Percentiles rank a stretch among this genome's conserved stretches.
phyloP scores from a whole-genome alignment of 1,140 invertebrate genomes.

The Drosophila persimilis region DNA sequence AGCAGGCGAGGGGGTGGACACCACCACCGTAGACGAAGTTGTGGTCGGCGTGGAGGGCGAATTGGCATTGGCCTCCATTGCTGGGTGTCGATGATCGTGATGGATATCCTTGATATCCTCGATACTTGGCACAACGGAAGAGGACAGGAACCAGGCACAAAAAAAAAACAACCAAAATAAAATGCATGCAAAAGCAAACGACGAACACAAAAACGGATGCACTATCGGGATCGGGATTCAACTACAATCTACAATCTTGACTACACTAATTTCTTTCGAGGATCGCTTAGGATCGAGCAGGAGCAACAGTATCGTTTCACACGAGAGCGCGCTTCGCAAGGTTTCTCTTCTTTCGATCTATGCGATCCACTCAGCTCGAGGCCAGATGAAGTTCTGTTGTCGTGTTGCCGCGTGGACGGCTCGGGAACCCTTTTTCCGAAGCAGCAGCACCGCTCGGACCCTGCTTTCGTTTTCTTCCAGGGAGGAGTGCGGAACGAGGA shows the following conservation, averaged over 20 bases:
- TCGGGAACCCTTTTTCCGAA: conserved; percentile 64
- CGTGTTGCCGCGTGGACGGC: conserved; percentile 37
- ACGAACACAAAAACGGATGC: conserved; percentile 30
- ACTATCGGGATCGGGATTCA: conserved; percentile 17
- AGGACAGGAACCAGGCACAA: conserved; percentile 50
- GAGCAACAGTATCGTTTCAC: conserved; percentile 21
- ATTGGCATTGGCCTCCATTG: conserved; percentile 55
- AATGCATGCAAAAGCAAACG: conserved; percentile 59
- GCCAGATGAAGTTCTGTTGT: conserved; percentile 78
- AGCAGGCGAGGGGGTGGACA: conserved; percentile 41
- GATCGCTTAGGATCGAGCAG: conserved; percentile 2
- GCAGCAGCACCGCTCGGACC: conserved; percentile 7
- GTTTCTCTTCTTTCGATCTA: conserved; percentile 42
- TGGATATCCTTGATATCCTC: conserved; percentile 4
- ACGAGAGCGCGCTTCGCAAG: conserved; percentile 43
- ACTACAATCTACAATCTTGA: conserved; percentile 33
- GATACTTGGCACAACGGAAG: conserved; percentile 10
- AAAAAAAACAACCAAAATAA: conserved; percentile 57
- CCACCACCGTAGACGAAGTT: conserved; percentile 33
- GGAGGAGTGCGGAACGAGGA: conserved; percentile 57
- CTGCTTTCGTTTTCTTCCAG: conserved; percentile 65
- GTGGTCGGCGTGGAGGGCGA: conserved; percentile 55
- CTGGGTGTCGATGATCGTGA: background rate
- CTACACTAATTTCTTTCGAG: conserved; percentile 22
- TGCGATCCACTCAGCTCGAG: conserved; percentile 76